Conservation (phyloP, 1,140 invertebrate genomes). For the Mesaphorura yosii region DNA sequence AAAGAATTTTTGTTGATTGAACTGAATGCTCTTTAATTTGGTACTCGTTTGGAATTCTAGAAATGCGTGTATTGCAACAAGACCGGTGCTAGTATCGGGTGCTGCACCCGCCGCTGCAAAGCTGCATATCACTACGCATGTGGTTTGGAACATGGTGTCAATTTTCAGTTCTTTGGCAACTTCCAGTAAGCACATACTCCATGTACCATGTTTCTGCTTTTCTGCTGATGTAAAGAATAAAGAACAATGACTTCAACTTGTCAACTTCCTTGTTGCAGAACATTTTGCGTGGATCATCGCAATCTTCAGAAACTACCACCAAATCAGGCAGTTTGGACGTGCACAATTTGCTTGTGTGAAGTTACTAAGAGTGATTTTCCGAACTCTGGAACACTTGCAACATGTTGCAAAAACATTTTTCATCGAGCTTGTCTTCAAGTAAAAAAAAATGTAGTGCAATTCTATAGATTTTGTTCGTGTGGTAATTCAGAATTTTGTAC, state of each 20-base stretch:
- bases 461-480: constrained; percentile 52
- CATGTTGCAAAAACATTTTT: not conserved
- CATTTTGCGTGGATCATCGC: constrained; percentile 48
- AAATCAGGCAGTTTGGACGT: constrained; percentile 28
- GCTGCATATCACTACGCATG: constrained; percentile 51
- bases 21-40: no score
- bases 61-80: constrained; percentile 48
- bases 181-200: constrained; percentile 43
- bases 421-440: constrained; percentile 36
- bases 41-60: constrained; percentile 35
- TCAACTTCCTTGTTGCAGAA: constrained; percentile 37
- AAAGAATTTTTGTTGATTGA: not conserved
- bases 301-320: constrained; percentile 41
- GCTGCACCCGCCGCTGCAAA: constrained; percentile 44
- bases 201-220: no score
- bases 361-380: no score
- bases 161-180: constrained; percentile 49
- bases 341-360: constrained; percentile 45
- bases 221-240: not conserved
- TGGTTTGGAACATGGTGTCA: constrained; percentile 43
- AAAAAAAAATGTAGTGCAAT: no score
- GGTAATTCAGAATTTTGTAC: constrained; percentile 50
- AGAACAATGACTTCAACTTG: not conserved
- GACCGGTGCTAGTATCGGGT: constrained; percentile 50
- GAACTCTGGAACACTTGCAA: constrained; percentile 32